These are phyloP conservation scores for Glyptemys insculpta DNA, from an alignment of 2,797 vertebrate genomes.

Conservation along the genomic window DNA sequence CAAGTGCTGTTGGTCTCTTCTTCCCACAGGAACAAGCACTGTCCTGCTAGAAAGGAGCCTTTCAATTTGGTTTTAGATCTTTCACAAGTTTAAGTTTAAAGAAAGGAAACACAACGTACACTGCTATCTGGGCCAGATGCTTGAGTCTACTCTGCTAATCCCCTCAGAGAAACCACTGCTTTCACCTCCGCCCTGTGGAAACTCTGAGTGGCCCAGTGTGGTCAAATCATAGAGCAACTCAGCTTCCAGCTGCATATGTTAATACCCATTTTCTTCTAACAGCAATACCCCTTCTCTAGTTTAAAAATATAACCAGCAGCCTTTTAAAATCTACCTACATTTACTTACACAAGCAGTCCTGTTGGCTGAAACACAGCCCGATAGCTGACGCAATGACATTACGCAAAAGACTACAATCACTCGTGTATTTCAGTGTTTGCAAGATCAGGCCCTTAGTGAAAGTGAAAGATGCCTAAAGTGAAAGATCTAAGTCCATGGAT, in stretches of 20 bases:
- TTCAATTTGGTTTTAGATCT: not conserved
- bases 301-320: not conserved
- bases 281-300: not conserved
- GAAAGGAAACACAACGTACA: not conserved
- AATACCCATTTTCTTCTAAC: not conserved
- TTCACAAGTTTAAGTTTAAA: not conserved
- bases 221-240: too few relatives aligned
- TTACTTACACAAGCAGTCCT: not conserved
- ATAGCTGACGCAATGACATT: not conserved
- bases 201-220: not conserved
- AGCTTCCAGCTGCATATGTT: not conserved
- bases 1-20: too few relatives aligned
- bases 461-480: not conserved
- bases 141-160: accelerated
- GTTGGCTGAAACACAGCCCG: not conserved
- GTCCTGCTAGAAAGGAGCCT: not conserved
- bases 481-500: not conserved
- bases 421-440: not conserved
- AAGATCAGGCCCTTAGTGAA: not conserved
- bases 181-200: not conserved
- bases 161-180: not conserved
- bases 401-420: not conserved
- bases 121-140: not conserved
- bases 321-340: not conserved
- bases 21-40: not conserved